Percentiles rank a stretch among this genome's conserved stretches.
Conservation (phyloP, 64 coral and sea anemone genomes). For the Stylophora pistillata region DNA sequence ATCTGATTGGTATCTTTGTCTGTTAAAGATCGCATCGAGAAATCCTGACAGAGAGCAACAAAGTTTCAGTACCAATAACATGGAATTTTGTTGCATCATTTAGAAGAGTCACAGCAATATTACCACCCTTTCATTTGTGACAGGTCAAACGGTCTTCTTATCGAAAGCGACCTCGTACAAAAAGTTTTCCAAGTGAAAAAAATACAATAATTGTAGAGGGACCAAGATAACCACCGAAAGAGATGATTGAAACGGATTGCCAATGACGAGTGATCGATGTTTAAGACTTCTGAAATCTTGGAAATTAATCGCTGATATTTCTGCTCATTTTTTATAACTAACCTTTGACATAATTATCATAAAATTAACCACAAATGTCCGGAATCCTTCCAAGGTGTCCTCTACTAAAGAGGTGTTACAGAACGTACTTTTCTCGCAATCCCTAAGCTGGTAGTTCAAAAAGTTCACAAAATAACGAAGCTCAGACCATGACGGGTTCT, state of each 20-base stretch:
- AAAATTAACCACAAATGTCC: conserved; percentile 46
- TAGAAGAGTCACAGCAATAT: no score
- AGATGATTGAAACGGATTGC: no score
- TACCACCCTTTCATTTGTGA: no score
- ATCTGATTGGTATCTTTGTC: background rate
- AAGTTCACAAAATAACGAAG: conserved; percentile 57
- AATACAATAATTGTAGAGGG: no score
- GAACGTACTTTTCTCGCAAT: conserved; percentile 48
- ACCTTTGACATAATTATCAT: conserved; percentile 71
- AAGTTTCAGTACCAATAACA: background rate
- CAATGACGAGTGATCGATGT: no score
- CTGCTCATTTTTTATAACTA: background rate
- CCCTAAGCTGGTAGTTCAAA: conserved; percentile 50
- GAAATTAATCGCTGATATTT: no score
- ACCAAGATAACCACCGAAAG: no score
- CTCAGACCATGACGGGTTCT: conserved; percentile 59
- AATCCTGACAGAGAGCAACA: conserved; percentile 52
- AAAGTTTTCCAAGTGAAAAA: no score
- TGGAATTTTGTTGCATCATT: background rate
- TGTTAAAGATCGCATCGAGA: conserved; percentile 68
- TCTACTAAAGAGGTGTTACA: conserved; percentile 11
- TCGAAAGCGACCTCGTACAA: no score
- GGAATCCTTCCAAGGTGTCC: conserved; percentile 69
- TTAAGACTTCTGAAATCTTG: no score
- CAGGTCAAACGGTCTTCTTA: no score